Base-by-base conservation (phyloP, 2,888 invertebrate species). In the Polyploca ridens region DNA sequence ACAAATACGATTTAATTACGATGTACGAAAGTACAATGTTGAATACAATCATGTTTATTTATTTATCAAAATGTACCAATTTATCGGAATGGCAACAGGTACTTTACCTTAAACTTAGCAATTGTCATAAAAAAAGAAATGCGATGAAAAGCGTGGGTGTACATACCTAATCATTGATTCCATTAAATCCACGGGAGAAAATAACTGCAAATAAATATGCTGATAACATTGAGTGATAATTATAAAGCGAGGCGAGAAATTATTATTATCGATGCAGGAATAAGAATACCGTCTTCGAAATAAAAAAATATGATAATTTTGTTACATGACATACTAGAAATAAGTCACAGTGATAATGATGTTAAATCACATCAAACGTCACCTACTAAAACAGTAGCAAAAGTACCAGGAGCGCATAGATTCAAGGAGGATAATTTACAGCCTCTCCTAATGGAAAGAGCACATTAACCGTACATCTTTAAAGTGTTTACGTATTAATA, bases 401-500 rank as follows among this genome's bases (percentile, higher is more conserved):
- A 78, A 83, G 83, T 86, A 90, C 86, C 85, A 89, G 88, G 87
- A 79, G 76, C 64, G 74, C 83, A 87, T 83, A 86, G 70, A 74
- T 78, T 80, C 80, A 85, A 88, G 87, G 84, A 88, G 88, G 84
- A 86, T 90, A 91, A 94, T 94, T 93, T 93, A 94, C 89, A 81
- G 82, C 85, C 74, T 78, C 79, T 77, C 77, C 89, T 94, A 94
- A 94, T 94, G 94, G 94, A 93, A 90, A 89, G 81, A 81, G 84
- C 83, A 82, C 91, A 91, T 93, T 93, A 93, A 91, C 86, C 81
- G 83, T 81, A 82, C 83, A 85, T 87, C 81, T 77, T 85, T 87
- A 87, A 87, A 86, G 82, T 88, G 88, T 87, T 91, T 89, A 89
- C 84, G 84, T 93, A 93, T 93, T 92, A 91, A 93, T 93, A 93